Conservation (phyloP, 2,113 vertebrate genomes). For the Nematolebias whitei region DNA sequence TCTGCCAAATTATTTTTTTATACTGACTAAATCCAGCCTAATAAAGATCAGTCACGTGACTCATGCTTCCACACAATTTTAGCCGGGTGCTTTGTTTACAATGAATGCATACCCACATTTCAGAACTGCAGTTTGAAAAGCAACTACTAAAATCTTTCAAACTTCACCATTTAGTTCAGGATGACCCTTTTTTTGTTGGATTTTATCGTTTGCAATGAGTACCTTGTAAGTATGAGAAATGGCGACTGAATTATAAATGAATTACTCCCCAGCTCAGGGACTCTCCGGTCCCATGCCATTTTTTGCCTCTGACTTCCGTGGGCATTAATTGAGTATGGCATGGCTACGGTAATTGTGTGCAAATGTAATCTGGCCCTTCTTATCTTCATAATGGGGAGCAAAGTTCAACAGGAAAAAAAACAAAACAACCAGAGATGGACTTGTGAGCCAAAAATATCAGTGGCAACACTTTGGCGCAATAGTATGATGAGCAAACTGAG, state of each 20-base stretch:
- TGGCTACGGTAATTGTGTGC: slow-evolving; percentile 42
- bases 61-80: too few relatives aligned
- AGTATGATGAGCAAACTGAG: neutral
- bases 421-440: slow-evolving; percentile 9
- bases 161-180: too few relatives aligned
- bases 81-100: too few relatives aligned
- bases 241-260: slow-evolving; percentile 73
- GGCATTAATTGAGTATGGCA: slow-evolving; percentile 60
- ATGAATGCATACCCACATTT: too few relatives aligned
- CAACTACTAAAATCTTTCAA: too few relatives aligned
- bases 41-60: too few relatives aligned
- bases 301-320: slow-evolving; percentile 50
- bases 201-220: too few relatives aligned
- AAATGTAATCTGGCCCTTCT: slow-evolving; percentile 50
- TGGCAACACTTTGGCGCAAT: neutral
- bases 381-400: slow-evolving; percentile 48
- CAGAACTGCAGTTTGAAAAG: too few relatives aligned
- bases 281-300: slow-evolving; percentile 37
- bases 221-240: slow-evolving; percentile 53
- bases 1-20: too few relatives aligned
- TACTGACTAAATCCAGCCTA: too few relatives aligned
- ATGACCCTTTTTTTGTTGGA: too few relatives aligned
- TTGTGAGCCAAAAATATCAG: neutral
- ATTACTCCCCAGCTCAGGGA: slow-evolving; percentile 44
- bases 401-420: slow-evolving; percentile 32